Evolutionary conservation across 2,113 vertebrate species (phyloP).

Genomic region (Apus apus): DNA sequence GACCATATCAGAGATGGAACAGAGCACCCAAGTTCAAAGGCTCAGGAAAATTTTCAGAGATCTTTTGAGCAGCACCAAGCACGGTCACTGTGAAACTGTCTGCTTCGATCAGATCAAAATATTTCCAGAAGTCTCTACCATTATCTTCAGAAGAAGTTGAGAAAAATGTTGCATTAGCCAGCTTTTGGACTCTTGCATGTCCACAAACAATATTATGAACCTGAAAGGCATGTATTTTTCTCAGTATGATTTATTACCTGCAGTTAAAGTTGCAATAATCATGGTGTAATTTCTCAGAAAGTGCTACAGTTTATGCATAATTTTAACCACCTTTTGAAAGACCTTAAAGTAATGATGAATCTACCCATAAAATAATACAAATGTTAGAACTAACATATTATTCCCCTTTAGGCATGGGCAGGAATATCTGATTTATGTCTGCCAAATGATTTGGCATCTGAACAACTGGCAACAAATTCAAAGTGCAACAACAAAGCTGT

Average conservation of each 20-base stretch:
- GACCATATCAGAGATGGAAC: background rate
- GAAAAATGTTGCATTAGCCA: background rate
- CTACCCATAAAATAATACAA: background rate
- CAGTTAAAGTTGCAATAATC: background rate
- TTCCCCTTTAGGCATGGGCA: conserved; percentile 16
- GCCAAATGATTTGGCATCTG: conserved; percentile 12
- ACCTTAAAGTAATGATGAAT: conserved; percentile 14
- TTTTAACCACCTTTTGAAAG: conserved; percentile 36
- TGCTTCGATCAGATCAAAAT: background rate
- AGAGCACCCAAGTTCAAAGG: background rate
- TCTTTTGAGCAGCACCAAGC: fast-evolving
- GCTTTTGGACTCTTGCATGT: background rate
- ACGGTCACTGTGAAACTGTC: background rate
- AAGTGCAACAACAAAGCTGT: conserved; percentile 16
- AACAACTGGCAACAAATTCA: conserved; percentile 27
- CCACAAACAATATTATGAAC: background rate
- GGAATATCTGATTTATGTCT: background rate
- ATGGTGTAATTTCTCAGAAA: background rate
- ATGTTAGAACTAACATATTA: background rate
- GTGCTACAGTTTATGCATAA: background rate
- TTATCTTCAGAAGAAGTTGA: background rate
- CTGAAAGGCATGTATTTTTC: conserved; percentile 48
- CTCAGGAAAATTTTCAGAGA: background rate
- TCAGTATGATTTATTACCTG: conserved; percentile 13
- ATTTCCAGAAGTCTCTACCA: background rate